Percentiles rank a stretch among this genome's conserved stretches.
These are phyloP conservation scores for Lichenostomus cassidix DNA, from an alignment of 2,113 vertebrate species.

Conservation along the genomic window DNA sequence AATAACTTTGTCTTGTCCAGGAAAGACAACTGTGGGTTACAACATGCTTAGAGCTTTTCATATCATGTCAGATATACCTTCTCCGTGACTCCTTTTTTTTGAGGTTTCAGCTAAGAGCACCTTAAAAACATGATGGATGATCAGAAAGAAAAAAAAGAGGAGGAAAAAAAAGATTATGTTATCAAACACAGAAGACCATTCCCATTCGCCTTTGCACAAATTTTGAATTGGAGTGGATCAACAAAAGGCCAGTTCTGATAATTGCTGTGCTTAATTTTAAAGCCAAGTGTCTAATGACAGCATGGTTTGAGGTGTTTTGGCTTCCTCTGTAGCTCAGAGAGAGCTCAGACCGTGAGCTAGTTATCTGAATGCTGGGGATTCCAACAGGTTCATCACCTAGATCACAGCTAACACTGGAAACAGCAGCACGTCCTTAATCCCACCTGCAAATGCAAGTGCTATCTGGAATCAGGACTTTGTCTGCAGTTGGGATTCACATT, in stretches of 20 bases:
- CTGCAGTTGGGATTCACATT: background rate
- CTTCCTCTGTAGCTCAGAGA: background rate
- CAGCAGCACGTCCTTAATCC: background rate
- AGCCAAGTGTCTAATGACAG: background rate
- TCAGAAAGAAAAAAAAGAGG: background rate
- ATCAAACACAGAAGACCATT: background rate
- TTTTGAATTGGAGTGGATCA: background rate
- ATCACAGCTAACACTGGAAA: background rate
- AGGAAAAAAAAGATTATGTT: rapidly evolving
- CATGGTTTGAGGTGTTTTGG: background rate
- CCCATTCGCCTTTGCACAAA: background rate
- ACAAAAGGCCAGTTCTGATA: background rate
- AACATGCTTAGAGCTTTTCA: background rate
- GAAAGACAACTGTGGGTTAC: background rate
- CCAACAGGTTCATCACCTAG: background rate
- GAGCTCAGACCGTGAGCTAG: background rate
- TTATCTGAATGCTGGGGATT: background rate
- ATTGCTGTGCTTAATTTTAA: background rate
- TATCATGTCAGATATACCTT: background rate
- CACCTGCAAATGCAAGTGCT: background rate
- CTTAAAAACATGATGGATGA: background rate
- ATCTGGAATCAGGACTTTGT: background rate
- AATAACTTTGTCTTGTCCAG: background rate
- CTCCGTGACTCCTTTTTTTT: background rate
- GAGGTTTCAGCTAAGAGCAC: background rate